These are phyloP conservation scores for Tachypleus tridentatus DNA, from an alignment of 1,140 invertebrate genomes.

Conservation along the genomic window DNA sequence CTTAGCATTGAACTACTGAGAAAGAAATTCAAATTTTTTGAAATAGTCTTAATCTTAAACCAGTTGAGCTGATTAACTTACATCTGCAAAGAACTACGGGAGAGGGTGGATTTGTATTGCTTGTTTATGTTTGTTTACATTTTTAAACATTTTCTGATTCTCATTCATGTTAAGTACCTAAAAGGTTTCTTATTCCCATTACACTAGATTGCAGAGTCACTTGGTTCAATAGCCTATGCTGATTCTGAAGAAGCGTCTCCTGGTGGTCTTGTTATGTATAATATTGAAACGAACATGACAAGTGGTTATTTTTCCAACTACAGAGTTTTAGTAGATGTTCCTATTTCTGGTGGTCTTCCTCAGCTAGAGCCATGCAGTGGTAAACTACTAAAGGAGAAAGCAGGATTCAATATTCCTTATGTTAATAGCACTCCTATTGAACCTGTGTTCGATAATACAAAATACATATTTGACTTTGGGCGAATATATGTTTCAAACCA, in stretches of 20 bases:
- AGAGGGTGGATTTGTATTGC: too few species aligned
- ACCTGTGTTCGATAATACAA: conserved; percentile 10
- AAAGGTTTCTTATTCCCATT: too few species aligned
- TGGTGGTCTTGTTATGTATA: background rate
- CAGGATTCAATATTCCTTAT: conserved; percentile 23
- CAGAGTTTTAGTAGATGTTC: conserved; percentile 13
- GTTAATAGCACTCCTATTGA: conserved; percentile 17
- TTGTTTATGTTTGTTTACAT: too few species aligned
- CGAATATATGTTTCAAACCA: conserved; percentile 22
- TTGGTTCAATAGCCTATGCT: background rate
- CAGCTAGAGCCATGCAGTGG: conserved; percentile 20
- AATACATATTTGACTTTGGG: conserved; percentile 20
- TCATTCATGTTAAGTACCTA: too few species aligned
- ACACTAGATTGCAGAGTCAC: too few species aligned
- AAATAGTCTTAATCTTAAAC: too few species aligned
- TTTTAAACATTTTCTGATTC: too few species aligned
- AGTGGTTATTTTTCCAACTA: conserved; percentile 11
- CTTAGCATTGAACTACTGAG: too few species aligned
- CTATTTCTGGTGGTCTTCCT: conserved; percentile 5
- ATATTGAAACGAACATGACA: background rate
- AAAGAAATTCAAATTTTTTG: too few species aligned
- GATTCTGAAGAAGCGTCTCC: background rate
- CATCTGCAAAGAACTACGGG: too few species aligned
- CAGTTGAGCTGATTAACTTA: too few species aligned
- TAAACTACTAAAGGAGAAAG: conserved; percentile 16